These are phyloP conservation scores for Burhinus bistriatus DNA, from an alignment of 2,113 vertebrate genomes.

Conservation along the genomic window DNA sequence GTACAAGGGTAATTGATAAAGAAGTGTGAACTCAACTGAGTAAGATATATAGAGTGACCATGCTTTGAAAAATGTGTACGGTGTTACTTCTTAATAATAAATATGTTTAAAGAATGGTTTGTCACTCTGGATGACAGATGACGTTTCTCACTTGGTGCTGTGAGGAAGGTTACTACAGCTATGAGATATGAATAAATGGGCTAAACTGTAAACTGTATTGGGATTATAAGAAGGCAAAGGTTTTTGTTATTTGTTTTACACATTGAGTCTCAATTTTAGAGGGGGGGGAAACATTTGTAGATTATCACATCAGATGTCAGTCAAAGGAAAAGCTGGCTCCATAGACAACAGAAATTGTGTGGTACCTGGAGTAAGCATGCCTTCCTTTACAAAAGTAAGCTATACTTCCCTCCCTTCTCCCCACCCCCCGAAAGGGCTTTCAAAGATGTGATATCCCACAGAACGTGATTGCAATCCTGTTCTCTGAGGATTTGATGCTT, in stretches of 20 bases:
- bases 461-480: background rate
- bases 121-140: conserved; percentile 13
- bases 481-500: background rate
- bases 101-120: conserved; percentile 18
- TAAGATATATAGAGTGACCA: conserved; percentile 29
- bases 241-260: background rate
- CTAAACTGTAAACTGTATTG: background rate
- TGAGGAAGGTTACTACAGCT: background rate
- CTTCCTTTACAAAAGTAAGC: background rate
- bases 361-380: background rate
- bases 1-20: conserved; percentile 37
- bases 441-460: background rate
- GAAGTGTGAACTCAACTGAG: conserved; percentile 18
- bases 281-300: background rate
- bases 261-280: background rate
- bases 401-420: background rate
- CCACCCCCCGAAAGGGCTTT: background rate
- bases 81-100: conserved; percentile 34
- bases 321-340: background rate
- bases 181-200: background rate
- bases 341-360: background rate
- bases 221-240: background rate
- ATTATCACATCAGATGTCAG: background rate
- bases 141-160: background rate
- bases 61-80: conserved; percentile 26